Evolutionary conservation across 2,888 invertebrate species (phyloP), one percentile per base, ranked within the genome.

Genomic region (Schizaphis graminum): DNA sequence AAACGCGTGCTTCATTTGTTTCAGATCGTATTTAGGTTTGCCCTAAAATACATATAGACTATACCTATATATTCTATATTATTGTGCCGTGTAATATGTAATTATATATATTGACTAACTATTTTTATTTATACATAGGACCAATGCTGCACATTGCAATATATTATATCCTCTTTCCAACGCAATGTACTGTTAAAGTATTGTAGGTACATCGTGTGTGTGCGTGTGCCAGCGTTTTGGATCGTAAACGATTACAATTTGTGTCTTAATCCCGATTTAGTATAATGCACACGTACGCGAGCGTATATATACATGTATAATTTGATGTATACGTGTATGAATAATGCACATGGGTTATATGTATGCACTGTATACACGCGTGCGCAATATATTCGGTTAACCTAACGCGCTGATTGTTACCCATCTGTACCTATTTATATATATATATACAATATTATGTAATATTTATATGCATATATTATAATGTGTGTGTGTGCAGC

Each of bases 241-340:
- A 49, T 44, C 92, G 53, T 91, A 57, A 91, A 86, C 85, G 91
- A 92, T 61, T 47, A 85, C 35, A 77, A 77, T 28, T 35, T 86
- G 77, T 53, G 67, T 92, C 92, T 92, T 88, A 88, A 92, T 92
- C 88, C 92, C 67, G 35, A 77, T 53, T 92, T 88, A 53, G 92
- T 88, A 92, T 24, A 88, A 53, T 10, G 11, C 49, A 41, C 92
- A 92, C 92, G 92, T 92, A 88, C 92, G 28, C 84, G 35, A 41
- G 2, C n/a, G 47, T 90, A 67, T 10, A 67, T 47, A 67, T 47
- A 77, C 5, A 86, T 47, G 47, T 86, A 86, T 49, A 47, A 86
- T n/a, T 35, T 41, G 53, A 41, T 77, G 35, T 35, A 91, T 21
- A 5, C 77, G 35, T 8, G 35, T 35, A 77, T 77, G 77, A 77